Percentiles rank a stretch among this genome's conserved stretches.
phyloP scores from a whole-genome alignment of 2,888 invertebrate genomes.

The Lydus trimaculatus region DNA sequence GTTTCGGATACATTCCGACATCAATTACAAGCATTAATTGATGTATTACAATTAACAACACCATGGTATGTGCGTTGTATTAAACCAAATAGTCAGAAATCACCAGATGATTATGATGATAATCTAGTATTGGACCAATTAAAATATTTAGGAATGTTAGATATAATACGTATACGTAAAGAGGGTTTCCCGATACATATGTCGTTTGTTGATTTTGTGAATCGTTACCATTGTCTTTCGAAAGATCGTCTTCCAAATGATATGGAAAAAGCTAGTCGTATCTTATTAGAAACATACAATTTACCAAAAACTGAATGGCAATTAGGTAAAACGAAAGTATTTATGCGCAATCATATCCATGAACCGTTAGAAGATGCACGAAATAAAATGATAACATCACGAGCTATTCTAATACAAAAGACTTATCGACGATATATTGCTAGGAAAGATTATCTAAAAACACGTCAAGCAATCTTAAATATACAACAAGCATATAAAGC shows the following conservation, averaged over 20 bases:
- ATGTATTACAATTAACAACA: conserved; percentile 87
- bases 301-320: conserved; percentile 85
- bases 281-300: conserved; percentile 69
- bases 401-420: conserved; percentile 79
- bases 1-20: conserved; percentile 90
- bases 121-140: conserved; percentile 86
- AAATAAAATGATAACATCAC: conserved; percentile 71
- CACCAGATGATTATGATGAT: conserved; percentile 80
- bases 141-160: conserved; percentile 90
- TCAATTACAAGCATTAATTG: conserved; percentile 86
- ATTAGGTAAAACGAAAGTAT: conserved; percentile 86
- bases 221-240: conserved; percentile 78
- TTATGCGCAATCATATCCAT: conserved; percentile 81
- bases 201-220: conserved; percentile 76
- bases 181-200: conserved; percentile 91
- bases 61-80: conserved; percentile 95
- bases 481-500: conserved; percentile 87
- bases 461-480: conserved; percentile 72
- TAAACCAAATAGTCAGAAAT: conserved; percentile 88
- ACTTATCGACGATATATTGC: conserved; percentile 72
- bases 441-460: conserved; percentile 71
- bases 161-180: conserved; percentile 88
- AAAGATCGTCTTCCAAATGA: conserved; percentile 62
- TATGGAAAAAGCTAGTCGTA: conserved; percentile 59
- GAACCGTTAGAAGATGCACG: conserved; percentile 84